These are phyloP conservation scores for Megaceryle alcyon DNA, from an alignment of 2,797 vertebrate species.

Conservation along the genomic window DNA sequence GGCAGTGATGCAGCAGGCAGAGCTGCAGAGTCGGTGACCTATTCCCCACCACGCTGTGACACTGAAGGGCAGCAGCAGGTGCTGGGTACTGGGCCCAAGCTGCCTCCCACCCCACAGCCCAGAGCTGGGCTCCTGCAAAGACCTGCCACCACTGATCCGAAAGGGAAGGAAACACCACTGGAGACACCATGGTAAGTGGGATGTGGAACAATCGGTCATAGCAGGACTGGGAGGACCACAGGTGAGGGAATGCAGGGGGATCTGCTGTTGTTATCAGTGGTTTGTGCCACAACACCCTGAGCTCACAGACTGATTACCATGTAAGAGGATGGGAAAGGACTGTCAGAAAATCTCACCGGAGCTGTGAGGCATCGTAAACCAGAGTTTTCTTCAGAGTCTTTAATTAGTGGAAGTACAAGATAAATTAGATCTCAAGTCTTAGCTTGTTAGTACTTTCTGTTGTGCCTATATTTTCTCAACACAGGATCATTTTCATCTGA, in stretches of 20 bases:
- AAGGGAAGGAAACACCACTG: not conserved
- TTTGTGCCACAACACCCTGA: not conserved
- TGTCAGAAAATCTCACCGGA: not conserved
- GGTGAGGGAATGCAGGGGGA: not conserved
- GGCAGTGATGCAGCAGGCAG: not conserved
- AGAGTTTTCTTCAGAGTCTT: not conserved
- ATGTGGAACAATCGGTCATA: not conserved
- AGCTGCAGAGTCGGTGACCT: conserved; percentile 41
- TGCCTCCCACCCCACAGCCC: conserved; percentile 11
- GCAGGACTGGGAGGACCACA: fast-evolving
- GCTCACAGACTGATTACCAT: fast-evolving
- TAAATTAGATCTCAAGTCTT: not conserved
- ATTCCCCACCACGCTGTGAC: conserved; percentile 26
- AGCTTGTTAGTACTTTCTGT: not conserved
- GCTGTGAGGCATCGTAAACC: not conserved
- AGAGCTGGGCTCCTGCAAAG: conserved; percentile 14
- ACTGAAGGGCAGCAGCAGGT: conserved; percentile 60
- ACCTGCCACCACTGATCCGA: not conserved
- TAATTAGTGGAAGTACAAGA: not conserved
- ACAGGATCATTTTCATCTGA: not conserved
- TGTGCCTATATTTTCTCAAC: not conserved
- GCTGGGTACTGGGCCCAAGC: not conserved
- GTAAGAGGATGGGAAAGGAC: not conserved
- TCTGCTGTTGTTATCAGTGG: fast-evolving
- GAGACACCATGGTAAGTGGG: conserved; percentile 65